These are phyloP conservation scores for Channa maculata DNA, from an alignment of 2,113 vertebrate species.

Conservation along the genomic window DNA sequence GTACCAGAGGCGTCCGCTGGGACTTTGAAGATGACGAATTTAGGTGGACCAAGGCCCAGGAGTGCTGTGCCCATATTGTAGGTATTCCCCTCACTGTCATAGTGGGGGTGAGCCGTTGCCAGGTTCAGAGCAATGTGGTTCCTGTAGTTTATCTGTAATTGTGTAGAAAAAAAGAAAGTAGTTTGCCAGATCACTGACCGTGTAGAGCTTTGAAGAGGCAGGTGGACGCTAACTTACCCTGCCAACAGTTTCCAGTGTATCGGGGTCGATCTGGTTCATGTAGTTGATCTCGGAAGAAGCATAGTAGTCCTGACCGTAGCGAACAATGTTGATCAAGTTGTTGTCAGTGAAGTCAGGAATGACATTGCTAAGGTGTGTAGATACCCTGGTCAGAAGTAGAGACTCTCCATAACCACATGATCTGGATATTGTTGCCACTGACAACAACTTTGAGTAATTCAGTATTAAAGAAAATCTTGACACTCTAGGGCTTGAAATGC, in stretches of 20 bases:
- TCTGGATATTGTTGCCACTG: too few relatives aligned
- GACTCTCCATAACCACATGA: too few relatives aligned
- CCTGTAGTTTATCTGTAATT: conserved; percentile 88
- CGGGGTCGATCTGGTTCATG: conserved; percentile 90
- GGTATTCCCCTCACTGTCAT: conserved; percentile 89
- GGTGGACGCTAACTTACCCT: conserved; percentile 79
- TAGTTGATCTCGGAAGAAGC: conserved; percentile 93
- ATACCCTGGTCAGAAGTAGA: conserved; percentile 77
- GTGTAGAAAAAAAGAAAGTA: not conserved
- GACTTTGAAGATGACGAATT: conserved; percentile 92
- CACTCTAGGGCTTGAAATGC: too few relatives aligned
- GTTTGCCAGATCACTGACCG: not conserved
- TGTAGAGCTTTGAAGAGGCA: not conserved
- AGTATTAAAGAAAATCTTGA: too few relatives aligned
- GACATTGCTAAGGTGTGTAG: conserved; percentile 88
- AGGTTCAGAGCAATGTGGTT: conserved; percentile 90
- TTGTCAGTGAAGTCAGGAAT: conserved; percentile 97
- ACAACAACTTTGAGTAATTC: too few relatives aligned
- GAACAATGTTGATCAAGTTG: conserved; percentile 94
- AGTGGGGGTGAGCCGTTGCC: conserved; percentile 94
- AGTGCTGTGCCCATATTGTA: conserved; percentile 95
- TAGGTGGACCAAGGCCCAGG: conserved; percentile 88
- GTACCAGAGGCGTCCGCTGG: conserved; percentile 85
- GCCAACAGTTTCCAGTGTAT: conserved; percentile 88
- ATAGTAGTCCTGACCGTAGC: conserved; percentile 90